Evolutionary conservation across 1,140 invertebrate species (phyloP).

Genomic region (Drosophila dunni): DNA sequence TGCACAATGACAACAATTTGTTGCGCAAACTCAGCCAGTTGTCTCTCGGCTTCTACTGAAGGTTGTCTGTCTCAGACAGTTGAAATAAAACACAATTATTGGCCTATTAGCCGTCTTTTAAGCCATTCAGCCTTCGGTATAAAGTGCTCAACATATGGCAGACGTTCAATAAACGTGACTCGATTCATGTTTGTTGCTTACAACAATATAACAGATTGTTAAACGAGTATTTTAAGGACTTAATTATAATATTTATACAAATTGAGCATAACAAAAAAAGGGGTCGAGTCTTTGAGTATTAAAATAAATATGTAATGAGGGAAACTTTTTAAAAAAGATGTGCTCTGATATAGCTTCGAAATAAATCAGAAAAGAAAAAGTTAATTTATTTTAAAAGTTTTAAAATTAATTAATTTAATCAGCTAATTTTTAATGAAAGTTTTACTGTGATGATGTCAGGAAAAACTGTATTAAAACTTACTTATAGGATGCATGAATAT

Average conservation of each 20-base stretch:
- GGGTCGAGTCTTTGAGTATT: background rate
- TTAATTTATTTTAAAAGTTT: too few relatives aligned
- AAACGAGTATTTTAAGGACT: background rate
- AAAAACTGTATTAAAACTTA: too few relatives aligned
- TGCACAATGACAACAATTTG: constrained; percentile 40
- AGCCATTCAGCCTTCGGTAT: constrained; percentile 9
- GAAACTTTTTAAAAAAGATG: background rate
- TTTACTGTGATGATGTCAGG: too few relatives aligned
- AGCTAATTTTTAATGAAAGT: too few relatives aligned
- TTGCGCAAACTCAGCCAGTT: constrained; percentile 45
- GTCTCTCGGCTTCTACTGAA: constrained; percentile 11
- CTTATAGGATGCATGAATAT: too few relatives aligned
- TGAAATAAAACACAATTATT: constrained; percentile 31
- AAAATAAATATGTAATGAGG: background rate
- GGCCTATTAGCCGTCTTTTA: constrained; percentile 37
- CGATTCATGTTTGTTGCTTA: constrained; percentile 5
- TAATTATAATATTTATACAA: background rate
- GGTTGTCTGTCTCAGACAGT: constrained; percentile 32
- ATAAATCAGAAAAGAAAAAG: too few relatives aligned
- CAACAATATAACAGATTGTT: constrained; percentile 6
- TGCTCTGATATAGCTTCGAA: too few relatives aligned
- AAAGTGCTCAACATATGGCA: constrained; percentile 26
- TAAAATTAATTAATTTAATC: too few relatives aligned
- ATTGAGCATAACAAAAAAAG: background rate
- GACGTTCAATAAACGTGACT: constrained; percentile 40